Conservation (phyloP, 1,140 invertebrate genomes). For the Temnothorax curvispinosus region DNA sequence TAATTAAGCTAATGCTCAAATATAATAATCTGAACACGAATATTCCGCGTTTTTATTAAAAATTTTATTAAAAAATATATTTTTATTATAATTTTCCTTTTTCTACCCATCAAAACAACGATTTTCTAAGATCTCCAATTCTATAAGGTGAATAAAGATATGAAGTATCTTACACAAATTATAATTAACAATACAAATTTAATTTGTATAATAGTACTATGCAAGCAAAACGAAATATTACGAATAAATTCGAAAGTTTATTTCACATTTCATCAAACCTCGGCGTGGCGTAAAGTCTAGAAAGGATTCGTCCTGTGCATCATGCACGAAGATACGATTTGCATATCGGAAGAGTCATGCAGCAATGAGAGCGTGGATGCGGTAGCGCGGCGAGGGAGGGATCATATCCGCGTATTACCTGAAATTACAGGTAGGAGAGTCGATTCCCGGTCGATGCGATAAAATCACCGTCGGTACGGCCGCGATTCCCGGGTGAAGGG, state of each 20-base stretch:
- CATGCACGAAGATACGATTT: constrained; percentile 37
- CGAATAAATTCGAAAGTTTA: neutral
- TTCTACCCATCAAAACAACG: neutral
- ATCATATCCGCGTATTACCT: constrained; percentile 30
- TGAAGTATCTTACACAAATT: neutral
- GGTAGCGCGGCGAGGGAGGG: neutral
- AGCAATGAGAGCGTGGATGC: constrained; percentile 13
- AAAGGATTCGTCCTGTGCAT: constrained; percentile 14
- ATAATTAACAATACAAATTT: constrained; percentile 1
- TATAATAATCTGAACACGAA: neutral
- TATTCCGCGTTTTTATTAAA: neutral
- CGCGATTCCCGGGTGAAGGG: neutral
- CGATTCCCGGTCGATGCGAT: constrained; percentile 47
- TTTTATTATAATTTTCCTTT: neutral
- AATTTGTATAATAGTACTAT: neutral
- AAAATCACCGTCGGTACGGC: constrained; percentile 43
- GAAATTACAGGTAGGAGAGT: constrained; percentile 40
- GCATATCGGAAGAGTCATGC: constrained; percentile 43
- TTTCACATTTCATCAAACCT: neutral
- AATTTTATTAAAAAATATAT: neutral
- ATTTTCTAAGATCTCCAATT: neutral
- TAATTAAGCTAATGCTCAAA: neutral
- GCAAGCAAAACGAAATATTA: neutral
- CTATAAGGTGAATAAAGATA: neutral
- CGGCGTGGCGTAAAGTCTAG: neutral